Percentiles rank a stretch among this genome's conserved stretches.
Evolutionary conservation across 1,140 invertebrate species (phyloP).

Genomic region (Brachionus paranguensis): DNA sequence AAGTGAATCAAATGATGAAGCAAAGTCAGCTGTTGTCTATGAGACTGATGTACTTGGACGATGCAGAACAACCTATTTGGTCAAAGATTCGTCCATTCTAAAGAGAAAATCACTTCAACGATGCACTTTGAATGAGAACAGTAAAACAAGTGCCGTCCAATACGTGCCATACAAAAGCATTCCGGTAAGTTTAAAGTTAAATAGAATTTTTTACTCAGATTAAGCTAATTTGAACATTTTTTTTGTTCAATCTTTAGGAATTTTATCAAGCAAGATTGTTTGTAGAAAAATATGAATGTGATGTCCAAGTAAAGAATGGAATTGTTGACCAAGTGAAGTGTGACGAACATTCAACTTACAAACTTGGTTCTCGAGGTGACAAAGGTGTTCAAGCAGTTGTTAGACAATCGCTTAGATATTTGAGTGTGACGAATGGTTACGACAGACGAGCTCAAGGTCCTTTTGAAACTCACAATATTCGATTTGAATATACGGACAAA

Average conservation of each 20-base stretch:
- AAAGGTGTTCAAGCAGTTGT: slow-evolving; percentile 37
- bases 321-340: slow-evolving; percentile 17
- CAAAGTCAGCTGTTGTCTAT: slow-evolving; percentile 30
- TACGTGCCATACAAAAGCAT: slow-evolving; percentile 28
- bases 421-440: background rate
- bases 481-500: slow-evolving; percentile 30
- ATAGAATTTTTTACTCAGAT: background rate
- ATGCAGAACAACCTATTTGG: slow-evolving; percentile 33
- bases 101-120: slow-evolving; percentile 24
- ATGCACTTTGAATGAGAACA: slow-evolving; percentile 37
- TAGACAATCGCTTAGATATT: slow-evolving; percentile 27
- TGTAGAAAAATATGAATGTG: slow-evolving; percentile 14
- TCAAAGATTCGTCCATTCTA: background rate
- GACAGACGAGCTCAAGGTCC: slow-evolving; percentile 20
- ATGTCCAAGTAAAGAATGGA: background rate
- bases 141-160: slow-evolving; percentile 20
- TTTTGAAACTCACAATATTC: background rate
- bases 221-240: background rate
- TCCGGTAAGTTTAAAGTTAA: background rate
- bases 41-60: slow-evolving; percentile 33
- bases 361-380: slow-evolving; percentile 13
- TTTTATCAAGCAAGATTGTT: slow-evolving; percentile 35
- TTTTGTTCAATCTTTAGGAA: background rate
- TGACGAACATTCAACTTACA: slow-evolving; percentile 29
- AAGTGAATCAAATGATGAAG: background rate